A percentile compares a stretch with the other conserved stretches of the same genome.
Evolutionary conservation across 1,140 invertebrate species (phyloP).

Genomic region (Drosophila santomea): DNA sequence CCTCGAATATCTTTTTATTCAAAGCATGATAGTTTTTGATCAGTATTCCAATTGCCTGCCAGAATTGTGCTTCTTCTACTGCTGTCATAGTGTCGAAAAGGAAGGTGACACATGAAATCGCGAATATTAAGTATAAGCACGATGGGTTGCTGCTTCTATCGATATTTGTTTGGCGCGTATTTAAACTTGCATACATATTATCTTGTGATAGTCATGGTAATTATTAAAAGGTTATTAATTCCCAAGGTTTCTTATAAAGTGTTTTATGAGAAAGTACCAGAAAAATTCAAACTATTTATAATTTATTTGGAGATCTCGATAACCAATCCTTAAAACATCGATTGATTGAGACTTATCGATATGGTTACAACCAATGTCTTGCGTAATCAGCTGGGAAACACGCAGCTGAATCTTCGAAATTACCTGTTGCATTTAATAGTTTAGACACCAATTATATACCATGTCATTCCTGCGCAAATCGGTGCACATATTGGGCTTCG

Average conservation of each 20-base stretch:
- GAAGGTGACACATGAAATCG: not conserved
- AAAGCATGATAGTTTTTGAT: slow-evolving; percentile 76
- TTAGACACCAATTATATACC: slow-evolving; percentile 16
- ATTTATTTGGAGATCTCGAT: slow-evolving; percentile 9
- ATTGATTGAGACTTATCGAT: not conserved
- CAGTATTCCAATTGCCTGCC: slow-evolving; percentile 67
- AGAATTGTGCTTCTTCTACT: slow-evolving; percentile 65
- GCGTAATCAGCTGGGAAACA: slow-evolving; percentile 50
- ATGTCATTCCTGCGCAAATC: slow-evolving; percentile 69
- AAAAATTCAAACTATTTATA: not conserved
- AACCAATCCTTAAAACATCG: not conserved
- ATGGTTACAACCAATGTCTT: slow-evolving; percentile 10
- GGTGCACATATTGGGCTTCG: slow-evolving; percentile 74
- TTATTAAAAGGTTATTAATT: not conserved
- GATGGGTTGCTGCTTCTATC: not conserved
- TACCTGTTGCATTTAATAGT: slow-evolving; percentile 44
- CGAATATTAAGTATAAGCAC: slow-evolving; percentile 3
- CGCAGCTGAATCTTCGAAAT: slow-evolving; percentile 24
- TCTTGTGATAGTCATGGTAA: not conserved
- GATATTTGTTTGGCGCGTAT: not conserved
- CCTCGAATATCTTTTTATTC: slow-evolving; percentile 79
- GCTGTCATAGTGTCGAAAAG: slow-evolving; percentile 29
- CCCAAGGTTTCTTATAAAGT: too few relatives aligned
- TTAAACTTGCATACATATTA: not conserved
- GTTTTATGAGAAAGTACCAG: too few relatives aligned